These are phyloP conservation scores for Batillaria attramentaria DNA, from an alignment of 1,140 invertebrate species.

Conservation along the genomic window DNA sequence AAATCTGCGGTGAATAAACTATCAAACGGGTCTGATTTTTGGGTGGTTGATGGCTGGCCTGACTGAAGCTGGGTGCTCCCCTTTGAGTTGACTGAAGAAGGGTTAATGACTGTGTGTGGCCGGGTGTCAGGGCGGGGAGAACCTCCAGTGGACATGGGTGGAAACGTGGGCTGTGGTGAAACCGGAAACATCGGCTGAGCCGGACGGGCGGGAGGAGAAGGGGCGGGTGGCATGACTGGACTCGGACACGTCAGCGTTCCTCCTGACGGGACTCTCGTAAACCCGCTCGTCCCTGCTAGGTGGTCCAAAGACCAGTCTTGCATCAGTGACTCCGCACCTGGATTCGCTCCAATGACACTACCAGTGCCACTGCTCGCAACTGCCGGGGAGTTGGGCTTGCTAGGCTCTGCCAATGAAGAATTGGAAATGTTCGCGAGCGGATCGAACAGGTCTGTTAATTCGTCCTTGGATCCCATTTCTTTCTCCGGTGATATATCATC, in stretches of 20 bases:
- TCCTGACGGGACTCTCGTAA: conserved; percentile 1
- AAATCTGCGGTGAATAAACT: no score
- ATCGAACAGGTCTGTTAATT: conserved; percentile 17
- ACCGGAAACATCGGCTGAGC: not conserved
- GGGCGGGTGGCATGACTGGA: not conserved
- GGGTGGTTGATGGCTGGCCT: no score
- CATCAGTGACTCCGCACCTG: not conserved
- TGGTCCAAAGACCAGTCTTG: conserved; percentile 27
- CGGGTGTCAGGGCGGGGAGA: no score
- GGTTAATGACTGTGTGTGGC: not conserved
- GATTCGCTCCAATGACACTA: not conserved
- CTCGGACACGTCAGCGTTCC: not conserved
- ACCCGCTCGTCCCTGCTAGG: not conserved
- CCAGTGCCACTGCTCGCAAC: not conserved
- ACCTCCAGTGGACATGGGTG: not conserved
- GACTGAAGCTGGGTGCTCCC: no score
- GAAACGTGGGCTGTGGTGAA: not conserved
- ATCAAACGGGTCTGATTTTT: not conserved
- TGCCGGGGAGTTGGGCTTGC: not conserved
- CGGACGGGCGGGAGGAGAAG: not conserved
- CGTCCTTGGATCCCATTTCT: not conserved
- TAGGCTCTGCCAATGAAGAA: not conserved
- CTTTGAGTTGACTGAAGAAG: no score
- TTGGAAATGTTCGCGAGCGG: not conserved
- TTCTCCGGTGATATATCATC: not conserved